Evolutionary conservation across 1,140 invertebrate species (phyloP).

Genomic region (Penaeus japonicus): DNA sequence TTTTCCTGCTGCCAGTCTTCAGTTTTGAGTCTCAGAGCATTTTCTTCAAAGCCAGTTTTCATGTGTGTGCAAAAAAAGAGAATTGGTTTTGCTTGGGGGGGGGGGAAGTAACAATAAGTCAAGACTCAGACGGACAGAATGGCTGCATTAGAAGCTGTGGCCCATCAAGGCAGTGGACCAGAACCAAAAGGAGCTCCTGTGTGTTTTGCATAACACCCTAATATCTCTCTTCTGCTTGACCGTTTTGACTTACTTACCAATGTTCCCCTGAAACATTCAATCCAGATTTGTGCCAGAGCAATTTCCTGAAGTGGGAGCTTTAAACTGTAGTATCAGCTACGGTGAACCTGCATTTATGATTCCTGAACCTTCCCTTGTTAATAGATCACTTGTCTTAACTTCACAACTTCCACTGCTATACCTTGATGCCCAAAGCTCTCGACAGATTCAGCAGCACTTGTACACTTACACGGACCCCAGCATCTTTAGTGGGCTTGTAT

Average conservation of each 20-base stretch:
- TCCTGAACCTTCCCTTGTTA: neutral
- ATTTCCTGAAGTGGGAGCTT: neutral
- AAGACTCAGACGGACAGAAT: conserved; percentile 24
- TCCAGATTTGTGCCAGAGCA: conserved; percentile 1
- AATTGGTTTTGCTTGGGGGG: conserved; percentile 24
- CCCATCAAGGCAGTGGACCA: conserved; percentile 46
- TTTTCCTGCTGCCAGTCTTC: conserved; percentile 25
- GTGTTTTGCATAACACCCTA: neutral
- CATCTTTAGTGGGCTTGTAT: too few relatives aligned
- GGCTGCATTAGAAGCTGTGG: conserved; percentile 31
- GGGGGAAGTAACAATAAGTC: neutral
- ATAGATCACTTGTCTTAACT: neutral
- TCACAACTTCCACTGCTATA: conserved; percentile 22
- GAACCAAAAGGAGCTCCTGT: conserved; percentile 19
- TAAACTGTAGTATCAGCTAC: conserved; percentile 13
- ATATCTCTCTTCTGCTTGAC: neutral
- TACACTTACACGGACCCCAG: conserved; percentile 38
- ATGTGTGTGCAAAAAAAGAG: neutral
- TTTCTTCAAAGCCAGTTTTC: conserved; percentile 29
- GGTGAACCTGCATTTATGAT: conserved; percentile 24
- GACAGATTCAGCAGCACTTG: conserved; percentile 30
- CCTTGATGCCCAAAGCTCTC: conserved; percentile 40
- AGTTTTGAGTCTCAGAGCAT: conserved; percentile 25
- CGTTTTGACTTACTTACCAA: conserved; percentile 6
- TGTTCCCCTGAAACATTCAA: conserved; percentile 1